phyloP scores from a whole-genome alignment of 1,140 invertebrate species.

The Drosophila pandora region DNA sequence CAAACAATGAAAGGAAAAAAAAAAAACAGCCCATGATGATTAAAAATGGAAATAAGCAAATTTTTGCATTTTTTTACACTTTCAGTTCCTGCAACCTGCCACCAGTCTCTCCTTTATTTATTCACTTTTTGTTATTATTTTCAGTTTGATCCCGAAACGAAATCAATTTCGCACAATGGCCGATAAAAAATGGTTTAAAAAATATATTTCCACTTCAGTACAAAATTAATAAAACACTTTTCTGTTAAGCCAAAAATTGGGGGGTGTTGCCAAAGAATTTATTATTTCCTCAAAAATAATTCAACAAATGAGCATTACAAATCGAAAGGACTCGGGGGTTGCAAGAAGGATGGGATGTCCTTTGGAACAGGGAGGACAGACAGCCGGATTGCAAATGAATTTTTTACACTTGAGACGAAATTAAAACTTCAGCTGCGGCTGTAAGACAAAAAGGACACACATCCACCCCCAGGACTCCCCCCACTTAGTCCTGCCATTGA shows the following conservation, averaged over 20 bases:
- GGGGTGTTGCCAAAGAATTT: slow-evolving; percentile 45
- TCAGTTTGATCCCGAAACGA: slow-evolving; percentile 47
- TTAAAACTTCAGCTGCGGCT: slow-evolving; percentile 52
- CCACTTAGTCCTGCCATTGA: slow-evolving; percentile 14
- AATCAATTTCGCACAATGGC: slow-evolving; percentile 63
- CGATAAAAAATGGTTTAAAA: slow-evolving; percentile 24
- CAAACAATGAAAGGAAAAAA: slow-evolving; percentile 55
- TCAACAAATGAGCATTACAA: slow-evolving; percentile 68
- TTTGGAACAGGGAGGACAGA: slow-evolving; percentile 13
- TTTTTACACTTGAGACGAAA: slow-evolving; percentile 77
- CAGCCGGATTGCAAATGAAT: slow-evolving; percentile 61
- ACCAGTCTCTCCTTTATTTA: slow-evolving; percentile 3
- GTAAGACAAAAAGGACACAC: slow-evolving; percentile 21
- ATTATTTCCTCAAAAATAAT: slow-evolving; percentile 57
- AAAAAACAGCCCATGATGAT: slow-evolving; percentile 35
- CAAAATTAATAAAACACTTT: slow-evolving; percentile 73
- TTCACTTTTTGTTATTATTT: slow-evolving; percentile 24
- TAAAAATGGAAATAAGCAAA: slow-evolving; percentile 58
- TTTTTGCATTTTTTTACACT: slow-evolving; percentile 43
- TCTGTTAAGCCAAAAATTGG: not conserved
- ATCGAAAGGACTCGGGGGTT: slow-evolving; percentile 16
- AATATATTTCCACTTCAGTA: slow-evolving; percentile 59
- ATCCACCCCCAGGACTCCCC: slow-evolving; percentile 19
- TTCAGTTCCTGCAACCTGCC: slow-evolving; percentile 4
- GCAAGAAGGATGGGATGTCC: not conserved